Evolutionary conservation across 2,113 vertebrate genomes (phyloP).

Genomic region (Chionis minor): DNA sequence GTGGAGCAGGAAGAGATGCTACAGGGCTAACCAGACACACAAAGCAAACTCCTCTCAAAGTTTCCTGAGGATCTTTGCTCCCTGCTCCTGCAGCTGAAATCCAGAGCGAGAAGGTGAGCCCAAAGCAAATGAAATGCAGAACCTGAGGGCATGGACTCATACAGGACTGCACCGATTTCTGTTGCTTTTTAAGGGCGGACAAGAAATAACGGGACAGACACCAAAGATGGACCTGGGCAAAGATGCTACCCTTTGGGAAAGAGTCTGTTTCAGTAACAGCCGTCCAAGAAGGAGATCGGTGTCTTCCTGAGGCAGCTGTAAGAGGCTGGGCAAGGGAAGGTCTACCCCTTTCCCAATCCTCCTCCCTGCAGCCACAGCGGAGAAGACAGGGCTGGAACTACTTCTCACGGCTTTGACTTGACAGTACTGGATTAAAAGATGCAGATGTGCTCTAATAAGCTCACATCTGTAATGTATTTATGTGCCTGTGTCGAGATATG

Average conservation of each 20-base stretch:
- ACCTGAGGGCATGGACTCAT: neutral
- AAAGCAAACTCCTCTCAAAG: neutral
- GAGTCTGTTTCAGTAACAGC: neutral
- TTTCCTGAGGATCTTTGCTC: neutral
- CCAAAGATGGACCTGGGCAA: neutral
- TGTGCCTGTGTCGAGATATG: neutral
- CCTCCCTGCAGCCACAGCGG: neutral
- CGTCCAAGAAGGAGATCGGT: neutral
- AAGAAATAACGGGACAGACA: neutral
- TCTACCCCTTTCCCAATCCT: neutral
- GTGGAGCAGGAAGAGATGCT: neutral
- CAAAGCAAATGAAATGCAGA: neutral
- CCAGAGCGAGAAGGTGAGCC: neutral
- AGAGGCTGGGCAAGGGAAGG: neutral
- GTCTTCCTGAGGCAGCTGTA: neutral
- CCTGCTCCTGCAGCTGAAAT: neutral
- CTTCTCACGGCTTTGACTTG: neutral
- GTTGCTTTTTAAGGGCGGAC: neutral
- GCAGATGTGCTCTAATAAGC: slow-evolving; percentile 39
- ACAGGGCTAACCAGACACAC: neutral
- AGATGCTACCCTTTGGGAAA: neutral
- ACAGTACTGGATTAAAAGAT: slow-evolving; percentile 41
- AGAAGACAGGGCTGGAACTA: neutral
- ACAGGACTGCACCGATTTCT: neutral
- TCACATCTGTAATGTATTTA: slow-evolving; percentile 53